Evolutionary conservation across 2,888 invertebrate genomes (phyloP).

Genomic region (Ectropis crepuscularia): DNA sequence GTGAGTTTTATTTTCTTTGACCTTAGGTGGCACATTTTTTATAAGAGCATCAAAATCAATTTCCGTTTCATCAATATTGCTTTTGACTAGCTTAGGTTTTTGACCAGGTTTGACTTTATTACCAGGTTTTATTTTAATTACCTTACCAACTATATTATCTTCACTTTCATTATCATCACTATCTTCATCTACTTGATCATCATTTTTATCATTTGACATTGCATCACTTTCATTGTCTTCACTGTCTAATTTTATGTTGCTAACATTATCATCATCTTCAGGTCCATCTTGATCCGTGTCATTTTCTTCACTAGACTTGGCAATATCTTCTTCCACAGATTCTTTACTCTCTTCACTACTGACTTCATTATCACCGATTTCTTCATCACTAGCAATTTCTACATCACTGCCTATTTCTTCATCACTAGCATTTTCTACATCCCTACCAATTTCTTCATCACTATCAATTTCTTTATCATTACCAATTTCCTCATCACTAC

Average conservation of each 20-base stretch:
- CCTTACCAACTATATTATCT: slow-evolving; percentile 20
- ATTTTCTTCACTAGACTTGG: slow-evolving; percentile 28
- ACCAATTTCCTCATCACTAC: slow-evolving; percentile 26
- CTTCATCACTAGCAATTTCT: neutral
- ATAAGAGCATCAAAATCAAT: neutral
- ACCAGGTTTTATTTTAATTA: slow-evolving; percentile 28
- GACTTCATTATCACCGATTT: neutral
- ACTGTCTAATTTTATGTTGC: neutral
- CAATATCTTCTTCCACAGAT: slow-evolving; percentile 9
- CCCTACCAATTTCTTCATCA: neutral
- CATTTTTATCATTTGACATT: slow-evolving; percentile 35
- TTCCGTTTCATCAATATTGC: neutral
- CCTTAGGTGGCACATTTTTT: slow-evolving; percentile 20
- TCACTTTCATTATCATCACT: slow-evolving; percentile 29
- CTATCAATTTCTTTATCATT: slow-evolving; percentile 15
- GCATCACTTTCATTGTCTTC: slow-evolving; percentile 22
- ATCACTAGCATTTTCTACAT: neutral
- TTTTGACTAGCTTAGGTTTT: slow-evolving; percentile 15
- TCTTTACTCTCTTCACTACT: slow-evolving; percentile 26
- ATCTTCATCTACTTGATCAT: slow-evolving; percentile 33
- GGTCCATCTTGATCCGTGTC: slow-evolving; percentile 33
- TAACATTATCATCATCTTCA: slow-evolving; percentile 20
- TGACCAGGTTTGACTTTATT: slow-evolving; percentile 15
- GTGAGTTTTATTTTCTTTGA: slow-evolving; percentile 39
- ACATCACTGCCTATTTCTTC: neutral